phyloP scores from a whole-genome alignment of 35 echinoderm and acorn worm species.

The Holothuria glaberrima region DNA sequence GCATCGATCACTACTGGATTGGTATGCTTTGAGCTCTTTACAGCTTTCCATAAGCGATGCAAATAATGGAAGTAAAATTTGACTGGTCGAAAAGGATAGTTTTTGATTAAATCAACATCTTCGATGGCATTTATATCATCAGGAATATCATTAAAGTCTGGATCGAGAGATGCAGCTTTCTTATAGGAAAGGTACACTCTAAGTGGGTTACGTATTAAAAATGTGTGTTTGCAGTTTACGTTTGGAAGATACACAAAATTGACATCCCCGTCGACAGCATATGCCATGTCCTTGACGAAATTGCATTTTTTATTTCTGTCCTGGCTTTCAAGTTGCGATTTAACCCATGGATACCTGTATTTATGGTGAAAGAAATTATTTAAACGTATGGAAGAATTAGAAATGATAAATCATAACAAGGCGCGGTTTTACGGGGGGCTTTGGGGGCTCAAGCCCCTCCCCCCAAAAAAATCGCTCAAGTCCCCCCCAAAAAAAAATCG shows the following conservation, averaged over 20 bases:
- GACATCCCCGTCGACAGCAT: constrained; percentile 25
- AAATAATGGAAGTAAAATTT: constrained; percentile 45
- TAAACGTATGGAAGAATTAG: too few species aligned
- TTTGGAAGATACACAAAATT: constrained; percentile 20
- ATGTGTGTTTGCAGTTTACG: constrained; percentile 54
- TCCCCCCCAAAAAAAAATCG: too few species aligned
- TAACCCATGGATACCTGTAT: constrained; percentile 44
- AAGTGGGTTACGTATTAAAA: constrained; percentile 61
- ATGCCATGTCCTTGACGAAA: constrained; percentile 73
- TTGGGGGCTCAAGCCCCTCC: too few species aligned
- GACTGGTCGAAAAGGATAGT: neutral
- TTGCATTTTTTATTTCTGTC: constrained; percentile 18
- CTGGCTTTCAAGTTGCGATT: constrained; percentile 43
- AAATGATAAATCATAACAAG: too few species aligned
- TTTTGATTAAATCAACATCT: neutral
- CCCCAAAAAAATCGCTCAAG: too few species aligned
- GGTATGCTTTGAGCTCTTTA: constrained; percentile 39
- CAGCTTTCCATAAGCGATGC: constrained; percentile 61
- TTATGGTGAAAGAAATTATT: too few species aligned
- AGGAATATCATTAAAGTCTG: neutral
- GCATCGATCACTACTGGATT: constrained; percentile 62
- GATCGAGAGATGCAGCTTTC: neutral
- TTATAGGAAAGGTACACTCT: constrained; percentile 58
- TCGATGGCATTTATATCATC: neutral
- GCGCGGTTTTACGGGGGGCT: too few species aligned